These are phyloP conservation scores for Papilio glaucus DNA, from an alignment of 1,140 invertebrate species.

Conservation along the genomic window DNA sequence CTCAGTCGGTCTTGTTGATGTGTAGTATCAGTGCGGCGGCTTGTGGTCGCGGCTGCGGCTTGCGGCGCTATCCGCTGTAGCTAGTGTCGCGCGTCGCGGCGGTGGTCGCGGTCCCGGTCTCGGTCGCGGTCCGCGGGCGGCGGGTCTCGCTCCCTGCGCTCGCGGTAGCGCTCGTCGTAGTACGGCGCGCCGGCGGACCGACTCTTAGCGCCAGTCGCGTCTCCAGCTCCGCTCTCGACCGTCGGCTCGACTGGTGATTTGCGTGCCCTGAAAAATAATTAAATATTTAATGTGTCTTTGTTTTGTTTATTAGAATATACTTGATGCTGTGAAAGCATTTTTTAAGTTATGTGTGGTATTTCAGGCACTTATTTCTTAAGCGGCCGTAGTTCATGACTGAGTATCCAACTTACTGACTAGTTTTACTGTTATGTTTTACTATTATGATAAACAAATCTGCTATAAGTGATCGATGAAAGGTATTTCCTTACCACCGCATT, in stretches of 20 bases:
- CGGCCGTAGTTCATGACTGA: no score
- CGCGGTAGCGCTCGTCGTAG: constrained; percentile 92
- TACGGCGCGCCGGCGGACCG: constrained; percentile 87
- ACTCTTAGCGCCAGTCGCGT: constrained; percentile 83
- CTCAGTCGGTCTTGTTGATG: no score
- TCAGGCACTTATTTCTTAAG: no score
- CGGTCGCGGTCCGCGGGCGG: constrained; percentile 86
- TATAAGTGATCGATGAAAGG: no score
- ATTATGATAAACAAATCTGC: no score
- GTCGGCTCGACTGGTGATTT: constrained; percentile 83
- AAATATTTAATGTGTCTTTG: background rate
- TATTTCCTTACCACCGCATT: no score
- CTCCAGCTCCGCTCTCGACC: constrained; percentile 73
- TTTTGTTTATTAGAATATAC: no score
- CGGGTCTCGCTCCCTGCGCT: constrained; percentile 86
- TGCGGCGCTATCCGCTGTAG: background rate
- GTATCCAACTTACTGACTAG: no score
- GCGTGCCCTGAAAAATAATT: constrained; percentile 81
- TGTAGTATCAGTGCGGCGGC: background rate
- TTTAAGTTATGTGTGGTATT: no score
- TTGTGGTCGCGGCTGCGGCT: background rate
- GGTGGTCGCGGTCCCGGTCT: constrained; percentile 87
- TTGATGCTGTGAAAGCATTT: no score
- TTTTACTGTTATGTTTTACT: no score
- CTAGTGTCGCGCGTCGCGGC: constrained; percentile 87